These are phyloP conservation scores for Enteromius argenteus DNA, from an alignment of 2,797 vertebrate species.

Conservation along the genomic window DNA sequence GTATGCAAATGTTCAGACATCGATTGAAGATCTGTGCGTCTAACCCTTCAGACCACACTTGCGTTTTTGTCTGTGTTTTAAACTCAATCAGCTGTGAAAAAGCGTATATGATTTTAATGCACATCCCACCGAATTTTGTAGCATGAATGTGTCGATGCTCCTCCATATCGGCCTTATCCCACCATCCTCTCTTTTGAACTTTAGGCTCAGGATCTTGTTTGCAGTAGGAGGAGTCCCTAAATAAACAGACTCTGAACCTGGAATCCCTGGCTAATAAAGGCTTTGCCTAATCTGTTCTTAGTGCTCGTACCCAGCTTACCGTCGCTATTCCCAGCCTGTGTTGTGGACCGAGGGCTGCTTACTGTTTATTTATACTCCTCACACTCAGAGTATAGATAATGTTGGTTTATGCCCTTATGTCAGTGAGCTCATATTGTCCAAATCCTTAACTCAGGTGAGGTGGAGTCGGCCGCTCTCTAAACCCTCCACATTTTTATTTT, in stretches of 20 bases:
- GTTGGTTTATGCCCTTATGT: constrained; percentile 68
- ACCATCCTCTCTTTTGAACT: constrained; percentile 44
- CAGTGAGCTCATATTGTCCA: constrained; percentile 41
- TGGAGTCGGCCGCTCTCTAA: background rate
- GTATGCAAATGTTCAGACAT: constrained; percentile 17
- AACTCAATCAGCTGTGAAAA: background rate
- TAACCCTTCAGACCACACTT: background rate
- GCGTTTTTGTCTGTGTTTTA: background rate
- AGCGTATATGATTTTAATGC: background rate
- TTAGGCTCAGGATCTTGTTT: constrained; percentile 58
- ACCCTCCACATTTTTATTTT: background rate
- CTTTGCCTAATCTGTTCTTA: constrained; percentile 85
- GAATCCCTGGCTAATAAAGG: constrained; percentile 82
- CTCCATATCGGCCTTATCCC: background rate
- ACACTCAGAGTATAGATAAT: constrained; percentile 58
- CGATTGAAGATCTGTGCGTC: background rate
- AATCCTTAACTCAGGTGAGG: background rate
- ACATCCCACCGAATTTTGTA: background rate
- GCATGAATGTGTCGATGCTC: background rate
- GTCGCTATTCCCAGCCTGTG: constrained; percentile 70
- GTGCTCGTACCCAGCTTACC: constrained; percentile 77
- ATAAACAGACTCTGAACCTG: constrained; percentile 78
- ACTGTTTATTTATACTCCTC: constrained; percentile 81
- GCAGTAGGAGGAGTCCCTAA: constrained; percentile 70
- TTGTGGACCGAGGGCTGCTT: constrained; percentile 73